phyloP scores from a whole-genome alignment of 2,888 invertebrate genomes.

The Galerucella calmariensis region DNA sequence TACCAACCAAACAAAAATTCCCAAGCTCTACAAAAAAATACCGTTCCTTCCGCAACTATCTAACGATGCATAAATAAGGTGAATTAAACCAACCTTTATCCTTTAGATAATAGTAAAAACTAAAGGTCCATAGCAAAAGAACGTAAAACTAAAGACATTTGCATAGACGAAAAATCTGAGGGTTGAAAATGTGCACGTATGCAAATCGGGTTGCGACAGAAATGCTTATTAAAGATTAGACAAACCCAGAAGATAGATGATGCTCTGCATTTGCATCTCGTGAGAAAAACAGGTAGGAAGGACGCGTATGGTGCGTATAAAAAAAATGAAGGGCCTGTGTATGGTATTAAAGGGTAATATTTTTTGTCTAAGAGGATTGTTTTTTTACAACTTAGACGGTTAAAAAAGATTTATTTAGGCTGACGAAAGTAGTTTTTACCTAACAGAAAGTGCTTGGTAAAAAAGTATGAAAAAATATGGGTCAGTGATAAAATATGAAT shows the following conservation, averaged over 20 bases:
- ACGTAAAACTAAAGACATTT: constrained; percentile 45
- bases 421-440: not conserved
- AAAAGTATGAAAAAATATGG: not conserved
- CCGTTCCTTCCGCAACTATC: constrained; percentile 36
- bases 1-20: constrained; percentile 15
- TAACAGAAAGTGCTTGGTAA: not conserved
- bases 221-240: constrained; percentile 46
- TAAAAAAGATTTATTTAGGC: not conserved
- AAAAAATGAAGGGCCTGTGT: constrained; percentile 33
- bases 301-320: constrained; percentile 35
- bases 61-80: constrained; percentile 52
- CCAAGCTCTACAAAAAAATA: constrained; percentile 24
- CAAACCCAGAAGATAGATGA: constrained; percentile 45
- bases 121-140: constrained; percentile 41
- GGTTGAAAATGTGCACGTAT: constrained; percentile 33
- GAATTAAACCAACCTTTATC: constrained; percentile 51
- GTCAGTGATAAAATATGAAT: too few species aligned
- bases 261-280: constrained; percentile 42
- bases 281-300: constrained; percentile 44
- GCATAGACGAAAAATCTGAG: constrained; percentile 33
- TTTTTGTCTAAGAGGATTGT: constrained; percentile 41
- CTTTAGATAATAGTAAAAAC: constrained; percentile 51
- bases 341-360: constrained; percentile 47
- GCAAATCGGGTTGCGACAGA: constrained; percentile 41
- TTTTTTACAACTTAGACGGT: constrained; percentile 29